Evolutionary conservation across 2,797 vertebrate genomes (phyloP).

Genomic region (Rhinichthys osculus): DNA sequence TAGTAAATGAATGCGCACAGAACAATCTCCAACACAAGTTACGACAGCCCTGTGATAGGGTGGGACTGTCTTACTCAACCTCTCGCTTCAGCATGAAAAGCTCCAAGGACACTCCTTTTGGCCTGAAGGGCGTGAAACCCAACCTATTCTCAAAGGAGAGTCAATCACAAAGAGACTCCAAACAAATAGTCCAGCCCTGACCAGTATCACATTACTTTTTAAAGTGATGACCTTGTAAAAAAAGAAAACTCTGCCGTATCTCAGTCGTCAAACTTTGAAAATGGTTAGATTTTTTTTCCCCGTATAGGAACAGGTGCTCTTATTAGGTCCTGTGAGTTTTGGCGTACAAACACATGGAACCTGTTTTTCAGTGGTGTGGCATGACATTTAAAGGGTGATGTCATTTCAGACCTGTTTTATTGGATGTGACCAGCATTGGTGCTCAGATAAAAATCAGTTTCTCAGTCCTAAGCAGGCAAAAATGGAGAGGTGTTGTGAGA

Average conservation of each 20-base stretch:
- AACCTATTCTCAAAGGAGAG: slow-evolving; percentile 46
- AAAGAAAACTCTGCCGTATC: neutral
- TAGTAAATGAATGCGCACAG: neutral
- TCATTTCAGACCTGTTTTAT: neutral
- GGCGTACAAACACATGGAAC: slow-evolving; percentile 32
- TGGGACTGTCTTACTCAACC: slow-evolving; percentile 19
- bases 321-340: slow-evolving; percentile 11
- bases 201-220: slow-evolving; percentile 34
- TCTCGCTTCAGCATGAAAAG: slow-evolving; percentile 17
- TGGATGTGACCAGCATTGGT: neutral
- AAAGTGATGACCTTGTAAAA: slow-evolving; percentile 6
- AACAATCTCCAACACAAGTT: slow-evolving; percentile 16
- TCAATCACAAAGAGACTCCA: slow-evolving; percentile 36
- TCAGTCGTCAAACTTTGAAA: slow-evolving; percentile 2
- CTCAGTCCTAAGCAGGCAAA: too few relatives aligned
- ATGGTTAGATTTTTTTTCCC: neutral
- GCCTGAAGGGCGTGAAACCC: slow-evolving; percentile 41
- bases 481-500: neutral
- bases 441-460: neutral
- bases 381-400: neutral
- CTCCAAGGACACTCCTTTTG: slow-evolving; percentile 41
- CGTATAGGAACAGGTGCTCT: neutral
- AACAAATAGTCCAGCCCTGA: slow-evolving; percentile 26
- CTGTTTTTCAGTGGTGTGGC: slow-evolving; percentile 36
- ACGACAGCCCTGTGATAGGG: slow-evolving; percentile 22